These are phyloP conservation scores for Drosophila bocki DNA, from an alignment of 1,140 invertebrate genomes.

Conservation along the genomic window DNA sequence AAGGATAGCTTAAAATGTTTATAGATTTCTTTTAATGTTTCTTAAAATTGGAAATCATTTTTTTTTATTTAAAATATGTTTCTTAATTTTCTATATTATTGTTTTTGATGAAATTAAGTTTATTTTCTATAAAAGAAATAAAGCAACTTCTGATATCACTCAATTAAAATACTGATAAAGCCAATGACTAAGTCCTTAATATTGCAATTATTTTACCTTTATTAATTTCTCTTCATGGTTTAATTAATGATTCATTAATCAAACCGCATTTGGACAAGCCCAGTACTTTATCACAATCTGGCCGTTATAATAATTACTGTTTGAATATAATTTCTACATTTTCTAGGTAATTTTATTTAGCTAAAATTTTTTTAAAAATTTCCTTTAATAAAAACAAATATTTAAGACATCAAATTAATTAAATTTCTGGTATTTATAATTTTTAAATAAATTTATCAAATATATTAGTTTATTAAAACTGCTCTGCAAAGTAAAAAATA, in stretches of 20 bases:
- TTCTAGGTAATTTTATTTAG: not conserved
- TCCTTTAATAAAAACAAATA: not conserved
- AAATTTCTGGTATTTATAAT: too few relatives aligned
- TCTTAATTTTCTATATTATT: not conserved
- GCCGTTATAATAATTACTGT: not conserved
- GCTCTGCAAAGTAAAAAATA: too few relatives aligned
- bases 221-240: constrained; percentile 6
- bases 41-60: not conserved
- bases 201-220: not conserved
- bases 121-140: not conserved
- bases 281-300: not conserved
- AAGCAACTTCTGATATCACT: not conserved
- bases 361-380: not conserved
- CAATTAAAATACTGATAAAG: not conserved
- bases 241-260: constrained; percentile 1
- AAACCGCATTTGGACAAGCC: not conserved
- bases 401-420: not conserved
- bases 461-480: too few relatives aligned
- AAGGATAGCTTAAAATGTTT: not conserved
- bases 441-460: too few relatives aligned
- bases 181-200: not conserved
- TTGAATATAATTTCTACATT: not conserved
- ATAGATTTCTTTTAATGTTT: not conserved
- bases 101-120: not conserved
- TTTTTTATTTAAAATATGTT: not conserved